Percentiles rank a stretch among this genome's conserved stretches.
Evolutionary conservation across 2,888 invertebrate species (phyloP).

Genomic region (Cordilura impudica): DNA sequence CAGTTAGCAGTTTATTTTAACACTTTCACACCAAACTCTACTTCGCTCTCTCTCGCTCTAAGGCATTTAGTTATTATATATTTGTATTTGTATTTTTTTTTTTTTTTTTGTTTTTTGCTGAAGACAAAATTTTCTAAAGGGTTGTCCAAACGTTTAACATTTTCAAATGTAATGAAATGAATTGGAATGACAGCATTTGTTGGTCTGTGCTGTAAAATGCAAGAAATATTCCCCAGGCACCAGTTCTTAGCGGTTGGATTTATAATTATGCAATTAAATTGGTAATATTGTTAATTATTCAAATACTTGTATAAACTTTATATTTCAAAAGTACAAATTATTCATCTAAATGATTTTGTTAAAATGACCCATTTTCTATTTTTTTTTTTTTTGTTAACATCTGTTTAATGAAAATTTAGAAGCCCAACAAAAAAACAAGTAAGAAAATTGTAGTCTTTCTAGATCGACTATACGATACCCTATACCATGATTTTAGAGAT

Average conservation of each 20-base stretch:
- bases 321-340: not conserved
- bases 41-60: too few relatives aligned
- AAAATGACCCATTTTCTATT: constrained; percentile 1
- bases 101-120: too few relatives aligned
- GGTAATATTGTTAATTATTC: constrained; percentile 61
- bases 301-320: constrained; percentile 2
- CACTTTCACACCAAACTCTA: constrained; percentile 53
- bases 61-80: constrained; percentile 48
- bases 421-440: too few relatives aligned
- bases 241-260: constrained; percentile 33
- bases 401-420: not conserved
- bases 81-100: too few relatives aligned
- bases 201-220: constrained; percentile 19
- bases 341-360: not conserved
- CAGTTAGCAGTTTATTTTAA: constrained; percentile 53
- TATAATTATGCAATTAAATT: constrained; percentile 62
- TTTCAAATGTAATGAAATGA: constrained; percentile 19
- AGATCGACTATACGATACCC: too few relatives aligned
- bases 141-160: constrained; percentile 53
- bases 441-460: too few relatives aligned
- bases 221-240: constrained; percentile 57
- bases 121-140: constrained; percentile 23
- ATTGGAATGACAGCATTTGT: not conserved
- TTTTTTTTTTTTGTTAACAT: not conserved
- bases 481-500: too few relatives aligned